Conservation (phyloP, 2,888 invertebrate species). For the Venusia cambrica region DNA sequence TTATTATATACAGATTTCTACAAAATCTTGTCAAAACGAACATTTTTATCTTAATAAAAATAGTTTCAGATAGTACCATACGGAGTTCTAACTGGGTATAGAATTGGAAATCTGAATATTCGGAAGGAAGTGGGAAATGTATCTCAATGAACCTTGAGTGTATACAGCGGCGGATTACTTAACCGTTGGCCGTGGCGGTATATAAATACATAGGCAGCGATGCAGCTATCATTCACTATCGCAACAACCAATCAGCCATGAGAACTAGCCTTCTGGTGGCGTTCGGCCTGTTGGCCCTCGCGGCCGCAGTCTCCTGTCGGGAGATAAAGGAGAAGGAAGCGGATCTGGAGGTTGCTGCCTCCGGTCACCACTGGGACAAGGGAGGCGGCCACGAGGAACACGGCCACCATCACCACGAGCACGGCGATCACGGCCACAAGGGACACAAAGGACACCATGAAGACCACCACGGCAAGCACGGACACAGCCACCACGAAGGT, state of each 20-base stretch:
- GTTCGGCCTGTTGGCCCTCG: slow-evolving; percentile 70
- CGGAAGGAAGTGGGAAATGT: too few species aligned
- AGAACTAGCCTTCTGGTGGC: slow-evolving; percentile 55
- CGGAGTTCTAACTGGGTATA: too few species aligned
- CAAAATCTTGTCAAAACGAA: too few species aligned
- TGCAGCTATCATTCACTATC: slow-evolving; percentile 62
- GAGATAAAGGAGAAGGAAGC: slow-evolving; percentile 72
- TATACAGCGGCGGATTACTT: slow-evolving; percentile 52
- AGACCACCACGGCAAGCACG: slow-evolving; percentile 84
- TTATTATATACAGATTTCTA: too few species aligned
- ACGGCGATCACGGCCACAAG: slow-evolving; percentile 84
- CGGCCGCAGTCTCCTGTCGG: slow-evolving; percentile 71
- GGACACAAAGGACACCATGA: slow-evolving; percentile 85
- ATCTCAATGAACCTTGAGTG: slow-evolving; percentile 59
- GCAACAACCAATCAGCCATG: slow-evolving; percentile 55
- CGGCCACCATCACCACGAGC: slow-evolving; percentile 81
- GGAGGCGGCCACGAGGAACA: slow-evolving; percentile 85
- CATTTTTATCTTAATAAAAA: too few species aligned
- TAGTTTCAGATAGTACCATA: too few species aligned
- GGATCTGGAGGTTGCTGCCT: slow-evolving; percentile 79
- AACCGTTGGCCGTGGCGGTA: slow-evolving; percentile 51
- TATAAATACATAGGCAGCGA: slow-evolving; percentile 62
- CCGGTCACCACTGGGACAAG: slow-evolving; percentile 56
- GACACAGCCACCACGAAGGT: slow-evolving; percentile 85
- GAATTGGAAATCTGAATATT: too few species aligned